phyloP scores from a whole-genome alignment of 2,888 invertebrate species.

The Sepiola atlantica region DNA sequence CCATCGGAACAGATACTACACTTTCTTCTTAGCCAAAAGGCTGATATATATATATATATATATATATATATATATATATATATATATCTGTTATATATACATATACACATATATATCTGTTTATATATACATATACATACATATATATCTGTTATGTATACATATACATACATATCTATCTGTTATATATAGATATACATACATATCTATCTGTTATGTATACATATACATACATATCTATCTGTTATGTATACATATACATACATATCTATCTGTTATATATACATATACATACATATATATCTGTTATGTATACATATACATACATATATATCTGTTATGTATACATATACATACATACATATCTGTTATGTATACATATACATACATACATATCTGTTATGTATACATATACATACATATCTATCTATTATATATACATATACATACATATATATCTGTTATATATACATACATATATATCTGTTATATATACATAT shows the following conservation, averaged over 20 bases:
- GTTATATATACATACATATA: too few relatives aligned
- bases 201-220: too few relatives aligned
- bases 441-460: neutral
- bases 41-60: too few relatives aligned
- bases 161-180: neutral
- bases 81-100: too few relatives aligned
- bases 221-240: neutral
- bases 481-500: neutral
- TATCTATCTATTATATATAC: neutral
- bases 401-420: neutral
- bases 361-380: neutral
- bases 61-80: too few relatives aligned
- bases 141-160: neutral
- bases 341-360: too few relatives aligned
- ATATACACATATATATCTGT: too few relatives aligned
- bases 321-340: neutral
- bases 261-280: neutral
- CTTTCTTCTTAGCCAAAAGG: too few relatives aligned
- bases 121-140: neutral
- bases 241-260: neutral
- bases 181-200: too few relatives aligned
- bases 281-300: too few relatives aligned
- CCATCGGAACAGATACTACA: too few relatives aligned
- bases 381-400: neutral
- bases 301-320: neutral